phyloP scores from a whole-genome alignment of 2,888 invertebrate species.

The Nephrotoma appendiculata region DNA sequence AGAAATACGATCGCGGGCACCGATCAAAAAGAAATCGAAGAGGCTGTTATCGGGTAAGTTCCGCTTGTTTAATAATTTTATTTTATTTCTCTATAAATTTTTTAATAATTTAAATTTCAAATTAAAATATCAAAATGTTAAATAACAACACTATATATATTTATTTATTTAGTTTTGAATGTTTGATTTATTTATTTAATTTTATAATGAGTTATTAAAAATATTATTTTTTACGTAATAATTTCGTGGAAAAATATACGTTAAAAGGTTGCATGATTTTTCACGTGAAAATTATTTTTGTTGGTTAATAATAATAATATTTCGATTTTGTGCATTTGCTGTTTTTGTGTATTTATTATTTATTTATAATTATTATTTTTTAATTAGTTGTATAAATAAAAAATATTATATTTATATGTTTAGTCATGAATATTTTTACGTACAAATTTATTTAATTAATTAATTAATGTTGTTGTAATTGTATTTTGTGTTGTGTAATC shows the following conservation, averaged over 20 bases:
- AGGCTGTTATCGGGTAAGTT: conserved; percentile 71
- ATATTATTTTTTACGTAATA: neutral
- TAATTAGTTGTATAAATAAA: neutral
- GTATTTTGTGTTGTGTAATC: neutral
- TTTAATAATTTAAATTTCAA: neutral
- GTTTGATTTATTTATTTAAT: neutral
- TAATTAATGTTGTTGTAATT: neutral
- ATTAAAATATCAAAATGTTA: conserved; percentile 1
- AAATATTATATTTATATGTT: neutral
- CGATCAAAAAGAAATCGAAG: conserved; percentile 77
- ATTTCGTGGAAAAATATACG: neutral
- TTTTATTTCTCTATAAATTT: neutral
- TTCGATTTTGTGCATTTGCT: neutral
- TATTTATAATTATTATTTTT: neutral
- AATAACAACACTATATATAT: neutral
- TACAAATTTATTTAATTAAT: neutral
- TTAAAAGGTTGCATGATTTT: neutral
- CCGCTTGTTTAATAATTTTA: neutral
- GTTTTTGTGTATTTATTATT: neutral
- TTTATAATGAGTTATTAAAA: neutral
- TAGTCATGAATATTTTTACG: neutral
- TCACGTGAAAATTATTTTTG: neutral
- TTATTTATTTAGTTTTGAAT: neutral
- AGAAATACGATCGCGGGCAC: conserved; percentile 84
- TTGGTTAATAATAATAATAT: neutral